Percentiles rank a stretch among this genome's conserved stretches.
Evolutionary conservation across 2,797 vertebrate genomes (phyloP).

Genomic region (Alosa sapidissima): DNA sequence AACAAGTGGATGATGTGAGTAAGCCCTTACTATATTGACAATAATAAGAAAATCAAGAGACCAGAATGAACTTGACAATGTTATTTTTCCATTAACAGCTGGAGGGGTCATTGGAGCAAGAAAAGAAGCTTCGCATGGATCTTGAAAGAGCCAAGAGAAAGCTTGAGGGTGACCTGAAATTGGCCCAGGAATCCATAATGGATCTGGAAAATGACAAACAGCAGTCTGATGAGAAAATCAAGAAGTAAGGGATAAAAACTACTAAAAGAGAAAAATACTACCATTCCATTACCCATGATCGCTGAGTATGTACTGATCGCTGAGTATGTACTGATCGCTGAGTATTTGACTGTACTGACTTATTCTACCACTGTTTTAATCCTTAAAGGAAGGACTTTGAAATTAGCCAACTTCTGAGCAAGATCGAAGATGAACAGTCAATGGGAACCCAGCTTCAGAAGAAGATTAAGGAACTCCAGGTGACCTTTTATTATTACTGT

Average conservation of each 20-base stretch:
- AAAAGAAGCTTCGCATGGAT: constrained; percentile 73
- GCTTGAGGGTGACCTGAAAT: constrained; percentile 77
- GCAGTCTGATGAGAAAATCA: constrained; percentile 76
- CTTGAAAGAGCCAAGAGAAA: constrained; percentile 75
- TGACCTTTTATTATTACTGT: too few relatives aligned
- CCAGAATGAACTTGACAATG: too few relatives aligned
- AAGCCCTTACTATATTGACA: too few relatives aligned
- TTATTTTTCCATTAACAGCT: too few relatives aligned
- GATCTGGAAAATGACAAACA: constrained; percentile 76
- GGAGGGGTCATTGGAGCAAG: constrained; percentile 75
- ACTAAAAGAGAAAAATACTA: too few relatives aligned
- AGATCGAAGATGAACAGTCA: constrained; percentile 76
- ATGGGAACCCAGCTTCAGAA: constrained; percentile 72
- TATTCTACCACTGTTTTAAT: background rate
- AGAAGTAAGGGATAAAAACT: constrained; percentile 68
- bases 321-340: too few relatives aligned
- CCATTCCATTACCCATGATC: too few relatives aligned
- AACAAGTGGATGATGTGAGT: constrained; percentile 53
- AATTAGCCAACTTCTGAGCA: constrained; percentile 72
- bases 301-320: too few relatives aligned
- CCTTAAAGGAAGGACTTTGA: constrained; percentile 77
- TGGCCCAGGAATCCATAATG: constrained; percentile 71
- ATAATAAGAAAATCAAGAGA: too few relatives aligned
- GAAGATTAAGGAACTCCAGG: constrained; percentile 80
- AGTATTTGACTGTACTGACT: too few relatives aligned